phyloP scores from a whole-genome alignment of 2,113 vertebrate genomes.

The Etheostoma cragini region DNA sequence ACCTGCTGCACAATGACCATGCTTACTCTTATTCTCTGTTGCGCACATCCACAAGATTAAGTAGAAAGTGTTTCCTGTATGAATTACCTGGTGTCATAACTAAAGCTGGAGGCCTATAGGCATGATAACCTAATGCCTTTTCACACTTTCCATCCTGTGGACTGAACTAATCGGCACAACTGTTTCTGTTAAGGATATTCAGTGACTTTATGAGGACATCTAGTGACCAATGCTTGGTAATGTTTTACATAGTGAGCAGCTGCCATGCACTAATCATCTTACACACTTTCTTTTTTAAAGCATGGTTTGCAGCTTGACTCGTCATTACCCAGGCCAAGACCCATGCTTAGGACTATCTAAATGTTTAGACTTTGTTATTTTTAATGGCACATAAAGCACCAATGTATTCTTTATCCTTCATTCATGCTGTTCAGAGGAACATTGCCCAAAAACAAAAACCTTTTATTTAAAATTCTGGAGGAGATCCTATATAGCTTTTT shows the following conservation, averaged over 20 bases:
- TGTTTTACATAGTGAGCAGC: slow-evolving; percentile 14
- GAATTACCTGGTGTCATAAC: slow-evolving; percentile 5
- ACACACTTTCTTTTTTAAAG: background rate
- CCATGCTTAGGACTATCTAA: background rate
- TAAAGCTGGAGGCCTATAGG: slow-evolving; percentile 10
- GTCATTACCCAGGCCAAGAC: background rate
- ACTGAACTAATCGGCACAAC: slow-evolving; percentile 51
- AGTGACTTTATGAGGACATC: slow-evolving; percentile 66
- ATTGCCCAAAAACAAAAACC: background rate
- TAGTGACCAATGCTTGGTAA: slow-evolving; percentile 60
- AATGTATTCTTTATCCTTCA: background rate
- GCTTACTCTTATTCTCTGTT: background rate
- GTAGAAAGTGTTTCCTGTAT: background rate
- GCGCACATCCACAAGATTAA: background rate
- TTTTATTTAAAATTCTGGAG: background rate
- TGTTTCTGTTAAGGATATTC: slow-evolving; percentile 41
- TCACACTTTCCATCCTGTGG: slow-evolving; percentile 50
- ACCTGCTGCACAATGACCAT: slow-evolving; percentile 19
- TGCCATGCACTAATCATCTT: background rate
- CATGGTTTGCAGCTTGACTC: background rate
- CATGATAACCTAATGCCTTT: slow-evolving; percentile 17
- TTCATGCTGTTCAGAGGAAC: background rate
- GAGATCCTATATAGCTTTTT: too few relatives aligned
- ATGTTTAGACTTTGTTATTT: background rate
- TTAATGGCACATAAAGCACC: background rate